Percentiles rank a stretch among this genome's conserved stretches.
phyloP scores from a whole-genome alignment of 2,888 invertebrate species.

The Stenolophus ochropezus region DNA sequence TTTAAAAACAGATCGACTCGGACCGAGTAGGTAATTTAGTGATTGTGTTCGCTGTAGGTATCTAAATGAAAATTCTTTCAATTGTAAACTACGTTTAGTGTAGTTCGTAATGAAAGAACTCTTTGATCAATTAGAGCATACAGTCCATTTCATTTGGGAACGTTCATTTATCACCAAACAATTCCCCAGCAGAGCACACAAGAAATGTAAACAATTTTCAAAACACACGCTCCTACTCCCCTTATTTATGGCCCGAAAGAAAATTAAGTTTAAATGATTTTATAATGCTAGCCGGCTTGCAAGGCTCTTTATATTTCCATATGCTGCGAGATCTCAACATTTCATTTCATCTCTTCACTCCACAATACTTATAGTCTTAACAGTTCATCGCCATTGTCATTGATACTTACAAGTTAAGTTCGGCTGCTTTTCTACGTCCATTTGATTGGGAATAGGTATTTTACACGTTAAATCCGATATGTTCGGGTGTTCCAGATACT shows the following conservation, averaged over 20 bases:
- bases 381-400: too few relatives aligned
- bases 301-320: too few relatives aligned
- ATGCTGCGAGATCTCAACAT: too few relatives aligned
- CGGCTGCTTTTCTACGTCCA: too few relatives aligned
- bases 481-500: too few relatives aligned
- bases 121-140: background rate
- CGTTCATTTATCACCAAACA: background rate
- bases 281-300: too few relatives aligned
- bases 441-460: too few relatives aligned
- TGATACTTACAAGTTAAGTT: too few relatives aligned
- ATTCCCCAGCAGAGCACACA: background rate
- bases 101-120: background rate
- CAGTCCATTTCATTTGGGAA: background rate
- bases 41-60: background rate
- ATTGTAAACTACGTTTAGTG: background rate
- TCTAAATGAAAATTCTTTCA: background rate
- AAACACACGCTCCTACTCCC: background rate
- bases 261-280: too few relatives aligned
- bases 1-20: background rate
- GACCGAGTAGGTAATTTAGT: background rate
- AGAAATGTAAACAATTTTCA: background rate
- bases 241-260: background rate
- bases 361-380: too few relatives aligned
- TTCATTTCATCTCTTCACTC: too few relatives aligned
- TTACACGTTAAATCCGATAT: too few relatives aligned